Base-by-base conservation (phyloP, 92 coral and sea anemone genomes). In the Chrysogorgia sp. region DNA sequence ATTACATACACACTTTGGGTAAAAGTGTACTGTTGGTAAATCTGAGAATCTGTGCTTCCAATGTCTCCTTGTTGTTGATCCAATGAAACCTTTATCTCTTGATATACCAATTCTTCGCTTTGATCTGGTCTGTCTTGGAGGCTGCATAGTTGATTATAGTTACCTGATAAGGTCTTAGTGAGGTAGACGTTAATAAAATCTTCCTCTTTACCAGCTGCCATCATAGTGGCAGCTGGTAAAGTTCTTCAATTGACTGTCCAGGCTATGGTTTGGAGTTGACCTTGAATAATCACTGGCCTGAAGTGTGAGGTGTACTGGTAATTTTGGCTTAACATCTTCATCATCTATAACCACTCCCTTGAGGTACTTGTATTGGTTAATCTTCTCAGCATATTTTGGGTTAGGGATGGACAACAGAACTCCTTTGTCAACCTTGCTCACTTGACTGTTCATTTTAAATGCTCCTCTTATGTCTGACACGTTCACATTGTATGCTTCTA, bases 271-370 rank as follows among this genome's bases (percentile, higher is more conserved):
- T 58, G 2, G 72, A 71, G 59, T 64, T 68, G n/a, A 85, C 58
- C 70, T 81, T 19, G 89, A 71, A 72, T 43, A 84, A 57, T 84
- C 81, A 34, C 92, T 81, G 5, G 89, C 80, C 20, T 84, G 77
- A 29, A 88, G 89, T 37, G 84, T 74, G 28, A 84, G 58, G 15
- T 85, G 92, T 25, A 85, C 58, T 63, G 81, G 89, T 23, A 85
- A 50, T 58, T 81, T 79, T 0, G 17, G 34, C 40, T 85, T 81
- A 24, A 76, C 83, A 1, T 76, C 80, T 40, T 76, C 83, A n/a
- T n/a, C n/a, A 25, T 77, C 79, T 67, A 82, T 84, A 12, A 26
- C 47, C 45, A 77, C 84, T 0, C 83, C 85, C 14, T 82, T 47
- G 20, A 75, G 85, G 41, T 88, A 77, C 15, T 24, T 52, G 66